Base-by-base conservation (phyloP, 2,797 vertebrate genomes). In the Gymnocypris eckloni region DNA sequence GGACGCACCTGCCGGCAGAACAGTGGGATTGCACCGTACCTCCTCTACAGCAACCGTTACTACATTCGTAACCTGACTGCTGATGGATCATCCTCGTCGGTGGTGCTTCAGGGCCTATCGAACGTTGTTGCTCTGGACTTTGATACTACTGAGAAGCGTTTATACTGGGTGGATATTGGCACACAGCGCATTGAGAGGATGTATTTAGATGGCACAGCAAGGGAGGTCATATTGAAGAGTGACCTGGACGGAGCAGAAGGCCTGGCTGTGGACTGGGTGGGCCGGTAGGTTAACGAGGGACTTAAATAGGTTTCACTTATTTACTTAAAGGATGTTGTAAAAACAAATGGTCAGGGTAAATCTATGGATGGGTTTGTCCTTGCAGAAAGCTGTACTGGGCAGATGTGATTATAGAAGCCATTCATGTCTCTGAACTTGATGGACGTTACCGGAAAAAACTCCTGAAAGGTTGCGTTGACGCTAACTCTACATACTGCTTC, bases 371-470 rank as follows among this genome's bases (percentile, higher is more conserved):
- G 2, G 18, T 79, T 20, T 80, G 86, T 41, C 25, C 4, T 52
- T 88, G 64, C 91, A 95, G 95, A 89, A 95, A 95, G 87, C 20
- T 95, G 56, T 95, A 95, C 91, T 95, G 94, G 95, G 82, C 91
- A 28, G 91, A 95, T 25, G 37, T 86, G 37, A 91, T 64, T 86
- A 90, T 92, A 0, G 66, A 90, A 78, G 93, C 94, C 1, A 22
- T 95, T 84, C 93, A 95, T 43, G 95, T 95, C 76, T 94, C 95
- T 89, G 95, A 95, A 91, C 88, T 95, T 86, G 94, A 95, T 25
- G 95, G 95, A 2, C 94, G 93, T 78, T 92, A 92, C 88, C 87
- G 90, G 83, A 95, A 92, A 89, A 95, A 84, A 85, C 93, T 95
- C 64, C 82, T 95, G 6, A 86, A 92, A n/a, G 93, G 89, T 61